Percentiles rank a stretch among this genome's conserved stretches.
These are phyloP conservation scores for Brachyopa scutellaris DNA, from an alignment of 2,888 invertebrate species.

Conservation along the genomic window DNA sequence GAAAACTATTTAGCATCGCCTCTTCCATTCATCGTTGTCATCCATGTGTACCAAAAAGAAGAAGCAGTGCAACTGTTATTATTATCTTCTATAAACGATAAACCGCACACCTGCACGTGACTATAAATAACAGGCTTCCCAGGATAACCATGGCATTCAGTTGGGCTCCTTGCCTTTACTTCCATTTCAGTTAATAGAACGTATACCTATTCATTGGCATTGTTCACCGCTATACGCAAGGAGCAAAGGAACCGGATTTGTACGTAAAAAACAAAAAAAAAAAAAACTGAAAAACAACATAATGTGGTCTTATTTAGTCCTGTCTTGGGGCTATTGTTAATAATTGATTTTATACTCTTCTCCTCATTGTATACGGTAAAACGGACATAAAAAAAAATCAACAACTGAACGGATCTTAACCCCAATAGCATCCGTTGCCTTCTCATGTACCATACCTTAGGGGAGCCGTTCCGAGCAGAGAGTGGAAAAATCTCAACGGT, in stretches of 20 bases:
- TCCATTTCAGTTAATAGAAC: constrained; percentile 52
- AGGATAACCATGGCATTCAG: constrained; percentile 31
- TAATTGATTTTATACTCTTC: constrained; percentile 50
- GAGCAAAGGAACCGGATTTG: too few species aligned
- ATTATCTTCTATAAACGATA: constrained; percentile 37
- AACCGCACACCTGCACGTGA: constrained; percentile 57
- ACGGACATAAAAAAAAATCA: neutral
- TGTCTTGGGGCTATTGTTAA: constrained; percentile 45
- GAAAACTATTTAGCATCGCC: constrained; percentile 19
- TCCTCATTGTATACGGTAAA: constrained; percentile 10
- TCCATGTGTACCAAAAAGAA: neutral
- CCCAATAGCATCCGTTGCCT: neutral
- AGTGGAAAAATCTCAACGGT: constrained; percentile 28
- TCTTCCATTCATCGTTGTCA: neutral
- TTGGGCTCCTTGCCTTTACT: neutral
- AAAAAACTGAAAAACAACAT: neutral
- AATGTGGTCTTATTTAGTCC: constrained; percentile 26
- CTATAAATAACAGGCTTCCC: constrained; percentile 52
- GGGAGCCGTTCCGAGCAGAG: neutral
- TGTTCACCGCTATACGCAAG: constrained; percentile 26
- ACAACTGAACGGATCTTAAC: constrained; percentile 23
- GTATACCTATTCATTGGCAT: constrained; percentile 52
- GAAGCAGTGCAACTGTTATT: constrained; percentile 15
- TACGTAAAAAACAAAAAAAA: neutral
- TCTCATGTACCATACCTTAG: neutral